phyloP scores from a whole-genome alignment of 2,888 invertebrate species.

The Aproaerema taeniolella region DNA sequence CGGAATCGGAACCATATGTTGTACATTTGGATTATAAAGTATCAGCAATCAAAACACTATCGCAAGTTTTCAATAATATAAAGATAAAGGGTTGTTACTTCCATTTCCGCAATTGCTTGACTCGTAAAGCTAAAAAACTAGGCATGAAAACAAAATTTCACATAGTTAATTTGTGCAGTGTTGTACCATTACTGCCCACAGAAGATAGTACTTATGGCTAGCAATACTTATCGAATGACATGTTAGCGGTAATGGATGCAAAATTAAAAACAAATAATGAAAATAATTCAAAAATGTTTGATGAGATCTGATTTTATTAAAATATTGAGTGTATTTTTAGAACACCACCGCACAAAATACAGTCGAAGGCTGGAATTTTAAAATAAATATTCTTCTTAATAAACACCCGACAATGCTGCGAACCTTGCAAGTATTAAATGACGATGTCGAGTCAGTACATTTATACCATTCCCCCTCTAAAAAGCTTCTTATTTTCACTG shows the following conservation, averaged over 20 bases:
- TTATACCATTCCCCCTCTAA: no score
- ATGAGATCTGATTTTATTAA: constrained; percentile 8
- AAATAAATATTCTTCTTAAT: constrained; percentile 7
- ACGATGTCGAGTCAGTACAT: no score
- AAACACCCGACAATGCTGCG: constrained; percentile 8
- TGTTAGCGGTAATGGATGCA: constrained; percentile 2
- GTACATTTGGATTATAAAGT: constrained; percentile 2
- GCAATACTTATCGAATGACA: background rate
- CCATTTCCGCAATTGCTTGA: constrained; percentile 2
- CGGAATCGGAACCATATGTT: background rate
- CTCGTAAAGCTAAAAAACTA: constrained; percentile 2
- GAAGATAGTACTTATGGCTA: constrained; percentile 4
- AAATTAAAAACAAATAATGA: constrained; percentile 2
- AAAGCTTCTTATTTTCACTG: no score
- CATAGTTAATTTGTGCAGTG: constrained; percentile 9
- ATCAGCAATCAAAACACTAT: constrained; percentile 2
- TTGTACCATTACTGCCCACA: constrained; percentile 7
- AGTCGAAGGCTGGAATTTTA: constrained; percentile 11
- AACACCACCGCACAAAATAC: constrained; percentile 9
- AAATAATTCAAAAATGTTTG: constrained; percentile 3
- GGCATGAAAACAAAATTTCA: constrained; percentile 1
- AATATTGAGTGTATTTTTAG: constrained; percentile 6
- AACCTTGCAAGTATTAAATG: background rate
- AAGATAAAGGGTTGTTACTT: constrained; percentile 2
- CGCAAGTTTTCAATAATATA: background rate